Evolutionary conservation across 1,140 invertebrate species (phyloP), one percentile per base, ranked within the genome.

Genomic region (Rhysida immarginata): DNA sequence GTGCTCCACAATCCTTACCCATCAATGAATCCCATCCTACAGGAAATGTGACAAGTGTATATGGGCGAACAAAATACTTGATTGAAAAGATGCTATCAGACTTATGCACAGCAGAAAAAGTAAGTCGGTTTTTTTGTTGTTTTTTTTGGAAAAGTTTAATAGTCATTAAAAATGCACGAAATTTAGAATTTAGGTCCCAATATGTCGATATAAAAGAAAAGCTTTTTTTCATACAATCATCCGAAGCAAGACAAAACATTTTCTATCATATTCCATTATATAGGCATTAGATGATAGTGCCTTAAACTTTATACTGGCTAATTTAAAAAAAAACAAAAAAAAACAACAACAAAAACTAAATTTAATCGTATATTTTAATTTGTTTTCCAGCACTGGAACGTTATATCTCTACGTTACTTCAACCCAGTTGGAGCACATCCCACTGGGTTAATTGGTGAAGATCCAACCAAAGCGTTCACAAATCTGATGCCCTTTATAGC

Each of bases 31-130:
- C 71, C 14, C 75, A 78, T 61, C 74, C 74, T 2, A 72, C 72
- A 14, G 80, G 80, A 16, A 65, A 68, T 27, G 71, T 70, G 26
- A 78, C 79, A 2, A 82, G 80, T 64, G 77, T 80, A 1, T 83
- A 82, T 59, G 81, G 80, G 5, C 78, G 85, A 65, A 92, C 89
- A 0, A 96, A 96, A 70, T 91, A 84, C 68, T 87, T 95, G 62
- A 87, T 93, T 43, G 91, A 96, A 73, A 84, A 93, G 71, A 93
- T 96, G 77, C 73, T 96, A 0, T 83, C 81, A 65, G 91, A 91
- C 67, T 70, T 88, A 26, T 80, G 79, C 24, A 70, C 69, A 62
- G 81, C 84, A 52, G 83, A 89, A 62, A 75, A 80, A 67, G 83
- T 85, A 68, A 66, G 29, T n/a, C n/a, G n/a, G n/a, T n/a, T n/a